Base-by-base conservation (phyloP, 1,140 invertebrate species). In the Drosophila chauvacae region DNA sequence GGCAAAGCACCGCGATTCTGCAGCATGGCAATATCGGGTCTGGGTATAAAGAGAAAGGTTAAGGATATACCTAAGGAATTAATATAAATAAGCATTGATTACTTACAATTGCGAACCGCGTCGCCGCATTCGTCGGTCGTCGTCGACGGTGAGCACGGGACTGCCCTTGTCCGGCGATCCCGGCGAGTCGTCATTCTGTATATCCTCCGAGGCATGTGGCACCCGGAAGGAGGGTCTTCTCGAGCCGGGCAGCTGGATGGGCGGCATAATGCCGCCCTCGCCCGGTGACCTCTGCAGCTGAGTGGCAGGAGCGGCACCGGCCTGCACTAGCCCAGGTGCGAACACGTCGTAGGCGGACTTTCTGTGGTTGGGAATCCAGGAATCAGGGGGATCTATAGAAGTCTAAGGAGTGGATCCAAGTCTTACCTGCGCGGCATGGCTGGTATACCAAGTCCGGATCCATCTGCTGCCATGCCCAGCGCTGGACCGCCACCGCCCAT, bases 341-440 rank as follows among this genome's bases (percentile, higher is more conserved):
- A 96, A 96, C 13, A 97, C 96, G 80, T 97, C 96, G 73, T 97
- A 97, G 26, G 96, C 96, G 16, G 96, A 97, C 44, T 96, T 96
- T 81, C 96, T 95, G 77, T 14, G 51, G 28, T 9, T 23, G 9
- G 1, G 1, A n/a, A 14, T 13, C 10, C n/a, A 23, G 2, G 2
- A 30, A 30, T 30, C 30, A 30, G 30, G 6, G 14, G 5, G 1
- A 11, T 6, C 14, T 23, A n/a, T n/a, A n/a, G n/a, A n/a, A n/a
- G n/a, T n/a, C n/a, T n/a, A n/a, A n/a, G n/a, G n/a, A n/a, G n/a
- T n/a, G n/a, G n/a, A n/a, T n/a, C n/a, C n/a, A n/a, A 20, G 13
- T 23, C 53, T 75, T 91, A 94, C 94, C 95, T 94, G 84, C 96
- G 94, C 9, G 96, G 95, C 91, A 96, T 95, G 9, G 95, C 94